These are phyloP conservation scores for Acanthopagrus latus DNA, from an alignment of 2,797 vertebrate genomes.

Conservation along the genomic window DNA sequence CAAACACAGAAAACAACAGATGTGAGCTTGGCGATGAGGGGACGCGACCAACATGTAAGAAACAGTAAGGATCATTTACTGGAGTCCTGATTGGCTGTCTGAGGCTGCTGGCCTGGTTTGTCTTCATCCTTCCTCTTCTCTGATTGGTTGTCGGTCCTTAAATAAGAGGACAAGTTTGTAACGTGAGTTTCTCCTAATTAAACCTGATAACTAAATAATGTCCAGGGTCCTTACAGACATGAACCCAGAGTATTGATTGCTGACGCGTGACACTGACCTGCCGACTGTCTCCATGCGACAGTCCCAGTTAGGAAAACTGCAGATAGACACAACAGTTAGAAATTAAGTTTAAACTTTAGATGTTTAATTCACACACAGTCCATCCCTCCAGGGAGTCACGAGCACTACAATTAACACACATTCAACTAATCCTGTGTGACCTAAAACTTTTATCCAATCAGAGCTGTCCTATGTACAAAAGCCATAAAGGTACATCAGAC, in stretches of 20 bases:
- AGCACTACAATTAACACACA: too few relatives aligned
- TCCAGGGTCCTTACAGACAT: neutral
- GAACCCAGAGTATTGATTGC: too few relatives aligned
- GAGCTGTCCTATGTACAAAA: too few relatives aligned
- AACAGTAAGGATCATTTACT: slow-evolving; percentile 29
- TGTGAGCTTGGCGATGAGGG: neutral
- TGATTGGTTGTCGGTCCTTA: slow-evolving; percentile 53
- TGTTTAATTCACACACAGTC: neutral
- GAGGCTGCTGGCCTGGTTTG: neutral
- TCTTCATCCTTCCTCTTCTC: slow-evolving; percentile 36
- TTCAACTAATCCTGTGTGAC: too few relatives aligned
- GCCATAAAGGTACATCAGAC: too few relatives aligned
- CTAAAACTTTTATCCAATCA: too few relatives aligned
- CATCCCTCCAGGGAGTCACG: too few relatives aligned
- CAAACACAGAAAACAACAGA: neutral
- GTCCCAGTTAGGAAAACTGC: slow-evolving; percentile 84
- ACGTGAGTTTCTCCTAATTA: neutral
- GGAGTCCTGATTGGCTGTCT: slow-evolving; percentile 29
- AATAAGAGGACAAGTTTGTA: neutral
- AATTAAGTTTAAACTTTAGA: neutral
- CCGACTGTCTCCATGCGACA: slow-evolving; percentile 71
- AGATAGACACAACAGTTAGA: neutral
- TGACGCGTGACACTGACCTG: slow-evolving; percentile 65
- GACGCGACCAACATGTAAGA: accelerated
- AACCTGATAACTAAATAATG: neutral